Evolutionary conservation across 2,888 invertebrate genomes (phyloP).

Genomic region (Frankliniella intonsa): DNA sequence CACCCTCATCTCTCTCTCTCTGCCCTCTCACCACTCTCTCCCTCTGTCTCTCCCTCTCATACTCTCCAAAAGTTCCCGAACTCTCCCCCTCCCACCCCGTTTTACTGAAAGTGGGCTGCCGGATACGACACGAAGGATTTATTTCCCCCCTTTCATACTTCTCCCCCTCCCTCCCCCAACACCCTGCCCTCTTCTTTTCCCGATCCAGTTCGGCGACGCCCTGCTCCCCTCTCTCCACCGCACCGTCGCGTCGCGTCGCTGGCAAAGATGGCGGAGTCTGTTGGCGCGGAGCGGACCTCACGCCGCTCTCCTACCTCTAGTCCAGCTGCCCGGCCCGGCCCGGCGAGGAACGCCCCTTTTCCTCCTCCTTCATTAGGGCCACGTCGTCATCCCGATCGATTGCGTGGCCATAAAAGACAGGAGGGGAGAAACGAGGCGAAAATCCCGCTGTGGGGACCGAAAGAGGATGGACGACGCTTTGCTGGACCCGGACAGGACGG

Average conservation of each 20-base stretch:
- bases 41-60: too few species aligned
- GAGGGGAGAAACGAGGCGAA: too few species aligned
- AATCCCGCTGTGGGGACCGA: too few species aligned
- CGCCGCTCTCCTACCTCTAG: constrained; percentile 9
- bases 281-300: not conserved
- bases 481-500: too few species aligned
- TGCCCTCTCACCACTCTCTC: too few species aligned
- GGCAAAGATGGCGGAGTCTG: constrained; percentile 21
- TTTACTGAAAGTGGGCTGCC: not conserved
- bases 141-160: not conserved
- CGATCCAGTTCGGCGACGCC: not conserved
- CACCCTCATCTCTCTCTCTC: too few species aligned
- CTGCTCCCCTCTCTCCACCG: too few species aligned
- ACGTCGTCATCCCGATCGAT: too few species aligned
- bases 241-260: not conserved
- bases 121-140: too few species aligned
- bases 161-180: constrained; percentile 9
- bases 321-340: not conserved
- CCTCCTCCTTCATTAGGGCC: too few species aligned
- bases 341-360: not conserved
- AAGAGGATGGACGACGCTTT: too few species aligned
- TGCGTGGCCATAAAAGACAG: too few species aligned
- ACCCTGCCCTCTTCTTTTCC: not conserved
- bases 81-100: constrained; percentile 28
- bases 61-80: constrained; percentile 2